Evolutionary conservation across 2,888 invertebrate species (phyloP).

Genomic region (Hyposoter dolosus): DNA sequence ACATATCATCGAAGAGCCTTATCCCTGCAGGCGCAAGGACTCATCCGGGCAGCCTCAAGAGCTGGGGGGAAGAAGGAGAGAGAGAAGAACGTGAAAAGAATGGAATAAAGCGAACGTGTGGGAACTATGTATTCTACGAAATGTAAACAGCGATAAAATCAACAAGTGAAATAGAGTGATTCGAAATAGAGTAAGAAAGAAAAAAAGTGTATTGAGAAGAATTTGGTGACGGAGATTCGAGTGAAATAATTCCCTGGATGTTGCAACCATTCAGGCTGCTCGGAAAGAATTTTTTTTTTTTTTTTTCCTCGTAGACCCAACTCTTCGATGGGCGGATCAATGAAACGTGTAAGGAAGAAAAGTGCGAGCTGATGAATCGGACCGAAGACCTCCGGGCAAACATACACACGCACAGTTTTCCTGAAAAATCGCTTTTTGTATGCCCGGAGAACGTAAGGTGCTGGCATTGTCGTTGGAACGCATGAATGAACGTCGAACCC

Average conservation of each 20-base stretch:
- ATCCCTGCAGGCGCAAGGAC: slow-evolving; percentile 2
- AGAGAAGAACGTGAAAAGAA: slow-evolving; percentile 26
- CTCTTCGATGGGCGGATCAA: slow-evolving; percentile 65
- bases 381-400: slow-evolving; percentile 38
- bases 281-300: slow-evolving; percentile 64
- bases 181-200: slow-evolving; percentile 44
- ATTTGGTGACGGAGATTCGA: slow-evolving; percentile 50
- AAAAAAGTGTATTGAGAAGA: slow-evolving; percentile 20
- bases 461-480: slow-evolving; percentile 78
- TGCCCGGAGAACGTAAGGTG: slow-evolving; percentile 79
- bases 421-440: slow-evolving; percentile 27
- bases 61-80: neutral
- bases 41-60: neutral
- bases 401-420: slow-evolving; percentile 15
- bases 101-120: slow-evolving; percentile 61
- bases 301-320: slow-evolving; percentile 23
- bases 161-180: slow-evolving; percentile 73
- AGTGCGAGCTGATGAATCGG: slow-evolving; percentile 53
- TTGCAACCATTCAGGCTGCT: slow-evolving; percentile 66
- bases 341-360: slow-evolving; percentile 61
- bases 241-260: slow-evolving; percentile 76
- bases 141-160: slow-evolving; percentile 82
- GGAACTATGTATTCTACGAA: slow-evolving; percentile 69
- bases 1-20: slow-evolving; percentile 26
- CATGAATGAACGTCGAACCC: slow-evolving; percentile 81